Conservation (phyloP, 2,888 invertebrate species). For the Amphimallon solstitiale region DNA sequence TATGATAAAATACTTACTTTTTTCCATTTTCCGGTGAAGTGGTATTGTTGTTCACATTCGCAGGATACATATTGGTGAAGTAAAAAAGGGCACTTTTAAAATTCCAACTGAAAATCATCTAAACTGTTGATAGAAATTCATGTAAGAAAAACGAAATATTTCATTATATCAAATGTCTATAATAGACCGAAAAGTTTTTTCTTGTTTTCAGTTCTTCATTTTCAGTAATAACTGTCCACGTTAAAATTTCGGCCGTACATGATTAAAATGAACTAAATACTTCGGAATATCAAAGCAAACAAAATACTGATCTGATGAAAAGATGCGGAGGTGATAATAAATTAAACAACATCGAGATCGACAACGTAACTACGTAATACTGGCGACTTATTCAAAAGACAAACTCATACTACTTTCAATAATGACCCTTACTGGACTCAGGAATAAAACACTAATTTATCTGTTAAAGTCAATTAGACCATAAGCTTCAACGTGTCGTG, state of each 20-base stretch:
- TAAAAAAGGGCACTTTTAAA: slow-evolving; percentile 12
- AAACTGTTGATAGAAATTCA: background rate
- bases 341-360: slow-evolving; percentile 25
- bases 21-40: slow-evolving; percentile 28
- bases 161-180: background rate
- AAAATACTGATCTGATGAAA: slow-evolving; percentile 7
- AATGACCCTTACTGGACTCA: slow-evolving; percentile 35
- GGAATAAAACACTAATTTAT: slow-evolving; percentile 57
- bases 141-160: slow-evolving; percentile 4
- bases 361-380: slow-evolving; percentile 5
- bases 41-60: slow-evolving; percentile 34
- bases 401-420: slow-evolving; percentile 16
- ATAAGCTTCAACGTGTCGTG: slow-evolving; percentile 32
- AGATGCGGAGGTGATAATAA: slow-evolving; percentile 31
- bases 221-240: background rate
- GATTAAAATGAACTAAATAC: background rate
- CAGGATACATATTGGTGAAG: slow-evolving; percentile 25
- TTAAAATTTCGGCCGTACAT: background rate
- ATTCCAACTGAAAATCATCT: slow-evolving; percentile 22
- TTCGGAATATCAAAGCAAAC: slow-evolving; percentile 15
- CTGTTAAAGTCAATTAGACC: slow-evolving; percentile 62
- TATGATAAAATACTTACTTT: slow-evolving; percentile 37
- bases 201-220: background rate
- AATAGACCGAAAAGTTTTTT: background rate
- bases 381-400: slow-evolving; percentile 14